Conservation (phyloP, 37 sponge, comb jelly and placozoan species). For the Mnemiopsis leidyi region DNA sequence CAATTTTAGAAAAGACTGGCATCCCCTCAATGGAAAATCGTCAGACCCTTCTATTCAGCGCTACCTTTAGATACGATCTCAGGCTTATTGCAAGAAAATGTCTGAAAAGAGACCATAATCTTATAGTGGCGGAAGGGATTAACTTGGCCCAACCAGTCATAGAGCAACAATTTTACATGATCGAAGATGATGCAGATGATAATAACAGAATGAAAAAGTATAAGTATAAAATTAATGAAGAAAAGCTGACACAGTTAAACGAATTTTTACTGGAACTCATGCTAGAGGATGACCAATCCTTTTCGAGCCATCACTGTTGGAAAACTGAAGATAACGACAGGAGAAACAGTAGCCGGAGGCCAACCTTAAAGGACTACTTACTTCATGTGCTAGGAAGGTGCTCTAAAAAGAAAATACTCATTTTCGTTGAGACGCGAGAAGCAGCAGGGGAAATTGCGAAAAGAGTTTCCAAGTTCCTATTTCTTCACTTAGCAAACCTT, state of each 20-base stretch:
- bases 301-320: not conserved
- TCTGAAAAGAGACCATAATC: not conserved
- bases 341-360: not conserved
- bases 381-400: not conserved
- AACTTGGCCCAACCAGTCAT: not conserved
- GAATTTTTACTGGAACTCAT: not conserved
- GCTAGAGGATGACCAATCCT: not conserved
- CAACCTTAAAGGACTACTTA: not conserved
- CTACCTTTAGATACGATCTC: slow-evolving; percentile 89
- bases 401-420: not conserved
- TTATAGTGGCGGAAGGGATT: not conserved
- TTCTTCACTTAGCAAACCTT: not conserved
- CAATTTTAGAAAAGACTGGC: slow-evolving; percentile 66
- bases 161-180: not conserved
- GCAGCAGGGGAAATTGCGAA: not conserved
- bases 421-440: not conserved
- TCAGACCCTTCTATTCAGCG: slow-evolving; percentile 95
- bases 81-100: slow-evolving; percentile 71
- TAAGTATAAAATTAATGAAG: too few relatives aligned
- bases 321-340: too few relatives aligned
- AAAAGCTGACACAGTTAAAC: not conserved
- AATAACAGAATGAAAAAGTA: too few relatives aligned
- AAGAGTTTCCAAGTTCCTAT: not conserved
- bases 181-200: too few relatives aligned
- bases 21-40: slow-evolving; percentile 74